These are phyloP conservation scores for Etheostoma spectabile DNA, from an alignment of 2,113 vertebrate genomes.

Conservation along the genomic window DNA sequence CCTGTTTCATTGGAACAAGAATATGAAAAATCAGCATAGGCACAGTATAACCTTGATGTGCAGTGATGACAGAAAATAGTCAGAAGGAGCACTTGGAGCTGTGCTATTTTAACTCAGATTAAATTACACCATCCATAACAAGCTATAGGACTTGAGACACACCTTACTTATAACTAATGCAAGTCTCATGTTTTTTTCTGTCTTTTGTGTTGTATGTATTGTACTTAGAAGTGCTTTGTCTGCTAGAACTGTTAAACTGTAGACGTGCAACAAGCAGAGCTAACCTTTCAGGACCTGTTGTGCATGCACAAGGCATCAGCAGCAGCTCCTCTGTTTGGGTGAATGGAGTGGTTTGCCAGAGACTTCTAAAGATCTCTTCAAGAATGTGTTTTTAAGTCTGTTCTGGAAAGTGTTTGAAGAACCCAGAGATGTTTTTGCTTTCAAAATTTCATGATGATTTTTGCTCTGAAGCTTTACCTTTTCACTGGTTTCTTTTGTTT, in stretches of 20 bases:
- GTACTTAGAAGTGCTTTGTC: conserved; percentile 40
- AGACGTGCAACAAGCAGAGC: conserved; percentile 18
- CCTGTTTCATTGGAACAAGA: neutral
- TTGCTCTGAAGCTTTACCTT: conserved; percentile 19
- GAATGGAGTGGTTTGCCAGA: conserved; percentile 30
- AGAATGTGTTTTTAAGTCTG: conserved; percentile 39
- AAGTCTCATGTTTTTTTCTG: conserved; percentile 5
- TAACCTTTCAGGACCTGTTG: conserved; percentile 57
- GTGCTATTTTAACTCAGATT: neutral
- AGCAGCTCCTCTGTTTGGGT: conserved; percentile 56
- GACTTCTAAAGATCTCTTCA: conserved; percentile 61
- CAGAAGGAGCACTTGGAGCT: neutral
- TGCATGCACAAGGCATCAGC: conserved; percentile 59
- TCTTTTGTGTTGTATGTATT: conserved; percentile 28
- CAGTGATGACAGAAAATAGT: neutral
- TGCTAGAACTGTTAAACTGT: conserved; percentile 25
- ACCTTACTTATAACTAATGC: neutral
- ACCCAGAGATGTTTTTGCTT: conserved; percentile 44
- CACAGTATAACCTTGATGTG: neutral
- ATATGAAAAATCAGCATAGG: neutral
- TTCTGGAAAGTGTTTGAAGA: conserved; percentile 58
- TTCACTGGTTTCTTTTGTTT: conserved; percentile 44
- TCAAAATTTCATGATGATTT: conserved; percentile 55
- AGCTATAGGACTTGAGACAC: neutral
- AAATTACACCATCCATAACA: neutral